These are phyloP conservation scores for Trachelus stipa DNA, from an alignment of 2,888 invertebrate genomes.

Conservation along the genomic window DNA sequence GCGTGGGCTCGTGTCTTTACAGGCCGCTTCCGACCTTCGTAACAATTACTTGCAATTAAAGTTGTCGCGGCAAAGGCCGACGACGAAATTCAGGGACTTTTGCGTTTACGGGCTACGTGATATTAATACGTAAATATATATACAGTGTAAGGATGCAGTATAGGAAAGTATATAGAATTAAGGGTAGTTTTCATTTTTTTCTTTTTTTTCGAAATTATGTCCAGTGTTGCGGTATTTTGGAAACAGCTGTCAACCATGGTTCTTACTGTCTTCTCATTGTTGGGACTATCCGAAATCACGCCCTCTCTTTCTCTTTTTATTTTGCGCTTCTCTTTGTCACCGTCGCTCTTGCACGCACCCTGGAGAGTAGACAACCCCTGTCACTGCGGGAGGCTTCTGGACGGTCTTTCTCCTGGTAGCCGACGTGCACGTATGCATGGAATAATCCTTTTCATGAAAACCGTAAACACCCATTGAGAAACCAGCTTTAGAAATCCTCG, in stretches of 20 bases:
- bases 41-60: conserved; percentile 63
- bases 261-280: conserved; percentile 9
- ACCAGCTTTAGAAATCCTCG: conserved; percentile 45
- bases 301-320: conserved; percentile 14
- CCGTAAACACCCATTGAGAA: conserved; percentile 54
- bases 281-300: conserved; percentile 19
- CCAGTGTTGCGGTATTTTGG: neutral
- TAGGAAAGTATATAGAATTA: neutral
- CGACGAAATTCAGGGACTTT: conserved; percentile 16
- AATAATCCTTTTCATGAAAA: conserved; percentile 50
- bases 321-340: neutral
- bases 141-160: neutral
- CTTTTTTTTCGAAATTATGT: neutral
- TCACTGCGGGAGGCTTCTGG: conserved; percentile 3
- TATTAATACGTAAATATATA: neutral
- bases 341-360: conserved; percentile 12
- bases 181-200: neutral
- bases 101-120: neutral
- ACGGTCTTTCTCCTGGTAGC: conserved; percentile 1
- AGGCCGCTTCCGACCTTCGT: conserved; percentile 62
- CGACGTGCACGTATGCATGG: conserved; percentile 9
- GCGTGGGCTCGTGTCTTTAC: conserved; percentile 55
- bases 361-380: conserved; percentile 18
- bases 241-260: conserved; percentile 3
- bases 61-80: conserved; percentile 54